Evolutionary conservation across 2,888 invertebrate genomes (phyloP), one percentile per base, ranked within the genome.

Genomic region (Branchinecta sandiegonensis): DNA sequence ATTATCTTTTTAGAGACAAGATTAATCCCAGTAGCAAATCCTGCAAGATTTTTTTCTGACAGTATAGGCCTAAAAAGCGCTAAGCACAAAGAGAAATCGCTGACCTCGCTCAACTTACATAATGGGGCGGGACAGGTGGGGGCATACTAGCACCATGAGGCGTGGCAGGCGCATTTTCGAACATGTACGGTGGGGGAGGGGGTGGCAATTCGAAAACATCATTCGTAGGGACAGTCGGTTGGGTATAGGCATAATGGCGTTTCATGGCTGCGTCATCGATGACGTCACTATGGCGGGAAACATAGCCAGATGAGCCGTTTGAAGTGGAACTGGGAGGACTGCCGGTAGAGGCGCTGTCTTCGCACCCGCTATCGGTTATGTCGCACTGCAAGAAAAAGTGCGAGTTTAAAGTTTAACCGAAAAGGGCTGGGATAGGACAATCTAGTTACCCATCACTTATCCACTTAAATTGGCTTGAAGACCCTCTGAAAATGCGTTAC

Each of bases 331-430:
- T 56, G 8, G 56, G 56, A n/a, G 56, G 56, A 10, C 56, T 56
- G 56, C 56, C 56, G 17, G 56, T 56, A 56, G 56, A 56, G 17
- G 56, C 56, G 17, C 56, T 56, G 8, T 56, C 56, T 56, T 56
- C 56, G 56, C 56, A 56, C 14, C 56, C 56, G 17, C 56, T 56
- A 10, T 56, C 56, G 11, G 56, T 56, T n/a, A 56, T 56, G 17
- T 56, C 56, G 56, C 56, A 56, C 56, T 56, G 56, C 8, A 56
- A 56, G 8, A 37, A 17, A 56, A 56, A 56, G n/a, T 14, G 8
- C 56, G 17, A 56, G 56, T 56, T 56, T 6, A n/a, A 7, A 56
- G n/a, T n/a, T n/a, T n/a, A n/a, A n/a, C n/a, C n/a, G n/a, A n/a
- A n/a, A n/a, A n/a, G n/a, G n/a, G n/a, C n/a, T n/a, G n/a, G n/a